These are phyloP conservation scores for Acanthococcus lagerstroemiae DNA, from an alignment of 2,888 invertebrate species.

Conservation along the genomic window DNA sequence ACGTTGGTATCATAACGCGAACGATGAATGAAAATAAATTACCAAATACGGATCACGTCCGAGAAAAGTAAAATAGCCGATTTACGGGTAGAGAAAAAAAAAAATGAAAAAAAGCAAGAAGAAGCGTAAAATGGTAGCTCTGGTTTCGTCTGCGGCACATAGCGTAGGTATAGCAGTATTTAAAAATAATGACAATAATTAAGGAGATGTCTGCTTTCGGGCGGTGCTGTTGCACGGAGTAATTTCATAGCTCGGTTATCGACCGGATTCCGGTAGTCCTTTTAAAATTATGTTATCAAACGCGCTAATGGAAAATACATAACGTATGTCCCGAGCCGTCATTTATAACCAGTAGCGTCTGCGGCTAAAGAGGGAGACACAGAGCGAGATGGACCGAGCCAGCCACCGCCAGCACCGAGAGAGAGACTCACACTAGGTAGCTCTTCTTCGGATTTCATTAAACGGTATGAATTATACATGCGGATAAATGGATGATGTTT, in stretches of 20 bases:
- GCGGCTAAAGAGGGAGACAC: no score
- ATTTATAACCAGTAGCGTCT: conserved; percentile 13
- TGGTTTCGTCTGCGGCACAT: no score
- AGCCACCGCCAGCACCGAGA: neutral
- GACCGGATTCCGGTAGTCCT: conserved; percentile 22
- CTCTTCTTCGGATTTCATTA: neutral
- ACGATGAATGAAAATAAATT: neutral
- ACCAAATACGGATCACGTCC: neutral
- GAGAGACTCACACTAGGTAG: conserved; percentile 3
- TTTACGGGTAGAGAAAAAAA: neutral
- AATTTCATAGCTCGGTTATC: neutral
- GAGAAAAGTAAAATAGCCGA: neutral
- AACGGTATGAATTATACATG: neutral
- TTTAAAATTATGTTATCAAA: conserved; percentile 30
- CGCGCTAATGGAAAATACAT: conserved; percentile 27
- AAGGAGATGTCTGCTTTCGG: neutral
- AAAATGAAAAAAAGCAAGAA: no score
- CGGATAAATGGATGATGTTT: neutral
- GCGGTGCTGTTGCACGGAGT: neutral
- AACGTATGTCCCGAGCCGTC: conserved; percentile 13
- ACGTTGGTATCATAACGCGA: no score
- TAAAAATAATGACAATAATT: conserved; percentile 7
- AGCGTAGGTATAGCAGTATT: neutral
- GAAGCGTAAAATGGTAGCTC: neutral
- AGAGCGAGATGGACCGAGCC: no score